Evolutionary conservation across 1,140 invertebrate genomes (phyloP), one percentile per base, ranked within the genome.

Genomic region (Drosophila sp.): DNA sequence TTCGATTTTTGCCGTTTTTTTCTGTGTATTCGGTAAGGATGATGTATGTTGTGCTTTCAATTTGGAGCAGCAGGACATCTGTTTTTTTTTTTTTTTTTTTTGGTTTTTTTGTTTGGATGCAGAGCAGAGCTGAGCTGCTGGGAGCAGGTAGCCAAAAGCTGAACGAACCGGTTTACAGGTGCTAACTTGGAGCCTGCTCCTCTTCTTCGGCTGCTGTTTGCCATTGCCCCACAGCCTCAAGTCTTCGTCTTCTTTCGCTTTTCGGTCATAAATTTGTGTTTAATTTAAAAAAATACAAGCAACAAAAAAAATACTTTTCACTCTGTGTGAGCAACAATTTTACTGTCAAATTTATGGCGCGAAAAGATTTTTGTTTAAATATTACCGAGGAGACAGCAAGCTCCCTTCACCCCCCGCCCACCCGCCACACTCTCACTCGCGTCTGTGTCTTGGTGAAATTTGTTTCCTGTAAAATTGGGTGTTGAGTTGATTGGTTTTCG

Each of bases 51-150:
- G 86, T 68, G 87, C 86, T 83, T 90, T 90, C 86, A 90, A 90
- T 90, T 90, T 90, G 86, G 87, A 90, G 86, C 86, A 90, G 86
- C 86, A 90, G 86, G 86, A 90, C 86, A 90, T 90, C 86, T 90
- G 86, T 90, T 90, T 81, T 78, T 50, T 50, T 27, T 44, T 25
- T 47, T 8, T 47, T 47, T 69, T 44, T 25, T 47, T 8, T 47
- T 47, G 66, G 30, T 27, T 25, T 10, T 25, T 61, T 47, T 61
- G 44, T 38, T 38, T 38, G 8, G 35, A 3, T 38, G 35, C 35
- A 38, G 35, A 38, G 35, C 35, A 11, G 35, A 10, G 33, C 23
- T 3, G 17, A 44, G 44, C 63, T 41, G 11, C 63, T 41, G 11
- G 17, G n/a, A 35, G 29, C 67, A 50, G 27, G 33, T 50, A 58